phyloP scores from a whole-genome alignment of 2,797 vertebrate genomes.

The Dendrocincla fuliginosa region DNA sequence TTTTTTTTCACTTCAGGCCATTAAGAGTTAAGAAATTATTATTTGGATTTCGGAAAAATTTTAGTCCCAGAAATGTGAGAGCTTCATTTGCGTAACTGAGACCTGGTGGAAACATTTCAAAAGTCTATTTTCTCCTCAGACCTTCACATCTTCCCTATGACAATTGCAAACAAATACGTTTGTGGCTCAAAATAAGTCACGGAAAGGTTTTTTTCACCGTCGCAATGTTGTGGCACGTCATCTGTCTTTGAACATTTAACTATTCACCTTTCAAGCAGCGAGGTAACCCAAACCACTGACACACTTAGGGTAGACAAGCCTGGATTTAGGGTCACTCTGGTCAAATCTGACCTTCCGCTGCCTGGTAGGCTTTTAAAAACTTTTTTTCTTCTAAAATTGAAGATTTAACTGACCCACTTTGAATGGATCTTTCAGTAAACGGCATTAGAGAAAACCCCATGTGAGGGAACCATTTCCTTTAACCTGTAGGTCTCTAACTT shows the following conservation, averaged over 20 bases:
- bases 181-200: neutral
- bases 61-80: neutral
- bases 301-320: neutral
- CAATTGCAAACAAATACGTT: neutral
- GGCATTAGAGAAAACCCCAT: conserved; percentile 59
- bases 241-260: neutral
- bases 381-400: conserved; percentile 46
- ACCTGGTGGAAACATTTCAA: neutral
- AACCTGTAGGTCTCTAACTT: conserved; percentile 29
- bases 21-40: neutral
- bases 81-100: neutral
- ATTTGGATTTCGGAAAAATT: neutral
- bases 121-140: neutral
- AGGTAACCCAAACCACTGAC: conserved; percentile 62
- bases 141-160: neutral
- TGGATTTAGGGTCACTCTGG: neutral
- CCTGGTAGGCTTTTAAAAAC: neutral
- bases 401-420: conserved; percentile 77
- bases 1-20: neutral
- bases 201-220: neutral
- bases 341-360: neutral
- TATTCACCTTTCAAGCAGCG: conserved; percentile 29
- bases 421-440: conserved; percentile 76
- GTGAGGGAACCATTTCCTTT: conserved; percentile 67
- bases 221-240: neutral